Evolutionary conservation across 2,113 vertebrate genomes (phyloP).

Genomic region (Irena cyanogastra): DNA sequence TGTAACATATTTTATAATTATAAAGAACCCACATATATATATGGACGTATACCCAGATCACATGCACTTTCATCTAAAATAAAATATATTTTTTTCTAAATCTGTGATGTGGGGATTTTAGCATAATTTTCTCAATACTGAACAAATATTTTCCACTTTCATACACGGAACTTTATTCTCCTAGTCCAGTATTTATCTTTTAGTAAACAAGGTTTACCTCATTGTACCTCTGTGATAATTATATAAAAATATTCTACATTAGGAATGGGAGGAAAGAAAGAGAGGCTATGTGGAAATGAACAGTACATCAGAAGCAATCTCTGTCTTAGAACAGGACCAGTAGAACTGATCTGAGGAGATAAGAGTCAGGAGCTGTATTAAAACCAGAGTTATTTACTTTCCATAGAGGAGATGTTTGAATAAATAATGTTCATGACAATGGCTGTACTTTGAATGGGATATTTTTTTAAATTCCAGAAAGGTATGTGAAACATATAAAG

Average conservation of each 20-base stretch:
- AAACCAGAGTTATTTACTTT: not conserved
- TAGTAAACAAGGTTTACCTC: no score
- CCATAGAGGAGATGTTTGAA: not conserved
- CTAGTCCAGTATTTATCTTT: not conserved
- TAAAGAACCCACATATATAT: not conserved
- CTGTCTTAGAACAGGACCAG: not conserved
- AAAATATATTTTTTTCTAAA: not conserved
- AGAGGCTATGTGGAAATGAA: not conserved
- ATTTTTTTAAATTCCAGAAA: not conserved
- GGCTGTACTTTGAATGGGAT: not conserved
- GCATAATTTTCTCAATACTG: not conserved
- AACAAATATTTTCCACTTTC: not conserved
- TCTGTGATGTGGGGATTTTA: accelerated
- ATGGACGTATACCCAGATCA: not conserved
- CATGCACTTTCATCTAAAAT: not conserved
- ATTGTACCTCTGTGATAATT: not conserved
- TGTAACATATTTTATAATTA: not conserved
- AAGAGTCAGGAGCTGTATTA: not conserved
- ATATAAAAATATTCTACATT: not conserved
- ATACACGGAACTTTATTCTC: not conserved
- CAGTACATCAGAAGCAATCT: not conserved
- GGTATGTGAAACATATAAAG: not conserved
- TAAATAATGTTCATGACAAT: not conserved
- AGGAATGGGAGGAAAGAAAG: not conserved
- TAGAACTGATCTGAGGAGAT: not conserved